Conservation (phyloP, 2,888 invertebrate genomes). For the Physocephala rufipes region DNA sequence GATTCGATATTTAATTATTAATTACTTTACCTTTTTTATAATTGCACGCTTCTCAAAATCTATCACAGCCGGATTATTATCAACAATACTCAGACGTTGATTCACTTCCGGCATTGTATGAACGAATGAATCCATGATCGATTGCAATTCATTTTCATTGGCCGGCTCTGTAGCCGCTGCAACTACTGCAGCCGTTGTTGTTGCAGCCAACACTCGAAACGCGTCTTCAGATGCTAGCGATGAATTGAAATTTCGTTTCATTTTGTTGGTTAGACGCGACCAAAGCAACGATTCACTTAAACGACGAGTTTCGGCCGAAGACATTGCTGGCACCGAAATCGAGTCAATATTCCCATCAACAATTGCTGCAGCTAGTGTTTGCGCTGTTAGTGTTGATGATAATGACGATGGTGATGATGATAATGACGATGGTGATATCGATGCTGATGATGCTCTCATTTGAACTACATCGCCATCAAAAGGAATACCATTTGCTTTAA, state of each 20-base stretch:
- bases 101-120: background rate
- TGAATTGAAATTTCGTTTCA: conserved; percentile 40
- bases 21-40: conserved; percentile 61
- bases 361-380: conserved; percentile 48
- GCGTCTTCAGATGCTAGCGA: background rate
- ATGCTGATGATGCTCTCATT: conserved; percentile 42
- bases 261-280: conserved; percentile 23
- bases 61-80: conserved; percentile 62
- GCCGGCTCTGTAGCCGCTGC: conserved; percentile 22
- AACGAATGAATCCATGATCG: background rate
- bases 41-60: conserved; percentile 64
- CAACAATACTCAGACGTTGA: conserved; percentile 52
- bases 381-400: background rate
- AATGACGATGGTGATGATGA: conserved; percentile 38
- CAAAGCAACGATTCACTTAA: conserved; percentile 35
- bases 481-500: background rate
- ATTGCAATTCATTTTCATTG: conserved; percentile 12
- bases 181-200: conserved; percentile 12
- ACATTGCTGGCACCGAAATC: conserved; percentile 55
- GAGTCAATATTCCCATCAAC: conserved; percentile 61
- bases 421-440: conserved; percentile 1
- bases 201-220: background rate
- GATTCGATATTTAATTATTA: background rate
- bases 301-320: conserved; percentile 34
- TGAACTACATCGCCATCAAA: conserved; percentile 22